Conservation (phyloP, 1,140 invertebrate genomes). For the Microplitis mediator region DNA sequence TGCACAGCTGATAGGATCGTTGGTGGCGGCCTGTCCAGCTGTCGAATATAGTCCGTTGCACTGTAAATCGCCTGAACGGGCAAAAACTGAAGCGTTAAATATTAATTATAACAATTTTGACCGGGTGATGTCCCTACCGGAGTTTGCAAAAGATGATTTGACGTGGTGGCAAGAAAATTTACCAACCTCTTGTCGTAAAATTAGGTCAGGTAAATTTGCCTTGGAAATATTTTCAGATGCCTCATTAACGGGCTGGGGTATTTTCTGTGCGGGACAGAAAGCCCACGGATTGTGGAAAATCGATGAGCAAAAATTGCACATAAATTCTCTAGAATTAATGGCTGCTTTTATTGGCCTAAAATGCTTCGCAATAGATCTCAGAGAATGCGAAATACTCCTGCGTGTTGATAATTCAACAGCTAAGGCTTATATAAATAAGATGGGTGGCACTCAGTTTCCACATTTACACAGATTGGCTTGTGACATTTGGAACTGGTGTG, state of each 20-base stretch:
- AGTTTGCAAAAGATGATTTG: background rate
- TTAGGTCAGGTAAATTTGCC: background rate
- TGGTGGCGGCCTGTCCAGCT: constrained; percentile 31
- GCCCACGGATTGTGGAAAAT: background rate
- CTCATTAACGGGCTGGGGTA: background rate
- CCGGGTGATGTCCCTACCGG: background rate
- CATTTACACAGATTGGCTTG: no score
- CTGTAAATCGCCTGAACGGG: constrained; percentile 25
- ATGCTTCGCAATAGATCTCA: no score
- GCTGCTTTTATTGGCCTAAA: no score
- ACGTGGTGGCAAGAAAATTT: constrained; percentile 14
- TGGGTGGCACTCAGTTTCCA: no score
- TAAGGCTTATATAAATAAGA: no score
- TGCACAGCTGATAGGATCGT: constrained; percentile 26
- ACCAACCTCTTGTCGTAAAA: background rate
- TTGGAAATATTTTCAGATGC: constrained; percentile 6
- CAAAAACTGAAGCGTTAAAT: background rate
- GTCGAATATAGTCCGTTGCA: constrained; percentile 31
- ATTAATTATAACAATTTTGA: background rate
- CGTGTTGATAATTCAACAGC: no score
- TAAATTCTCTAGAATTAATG: no score
- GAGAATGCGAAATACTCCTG: no score
- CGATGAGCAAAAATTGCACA: no score
- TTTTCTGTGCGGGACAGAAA: background rate
- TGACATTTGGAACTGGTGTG: no score